Conservation (phyloP, 2,797 vertebrate genomes). For the Bryconaethiops microstoma region DNA sequence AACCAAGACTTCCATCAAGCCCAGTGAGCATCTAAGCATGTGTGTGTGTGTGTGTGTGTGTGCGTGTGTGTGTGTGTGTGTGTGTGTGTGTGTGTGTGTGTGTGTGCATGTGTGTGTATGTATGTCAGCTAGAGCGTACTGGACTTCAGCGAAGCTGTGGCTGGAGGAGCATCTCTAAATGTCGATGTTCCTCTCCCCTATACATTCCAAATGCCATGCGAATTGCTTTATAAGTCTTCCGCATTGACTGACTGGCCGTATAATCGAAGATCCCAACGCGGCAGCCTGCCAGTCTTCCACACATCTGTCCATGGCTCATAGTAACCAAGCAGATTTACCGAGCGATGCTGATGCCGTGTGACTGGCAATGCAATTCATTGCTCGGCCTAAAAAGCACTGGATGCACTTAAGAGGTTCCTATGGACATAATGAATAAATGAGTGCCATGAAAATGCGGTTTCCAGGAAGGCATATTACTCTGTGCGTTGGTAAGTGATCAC, state of each 20-base stretch:
- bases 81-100: slow-evolving; percentile 28
- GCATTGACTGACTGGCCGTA: slow-evolving; percentile 36
- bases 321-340: slow-evolving; percentile 53
- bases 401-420: slow-evolving; percentile 61
- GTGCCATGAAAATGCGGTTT: slow-evolving; percentile 56
- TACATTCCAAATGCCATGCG: slow-evolving; percentile 45
- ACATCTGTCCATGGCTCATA: slow-evolving; percentile 30
- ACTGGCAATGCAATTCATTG: slow-evolving; percentile 60
- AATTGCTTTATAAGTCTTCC: slow-evolving; percentile 46
- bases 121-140: not conserved
- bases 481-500: slow-evolving; percentile 57
- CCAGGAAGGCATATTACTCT: slow-evolving; percentile 54
- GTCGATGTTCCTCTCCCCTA: slow-evolving; percentile 34
- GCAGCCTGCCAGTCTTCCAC: slow-evolving; percentile 24
- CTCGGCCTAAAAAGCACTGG: slow-evolving; percentile 59
- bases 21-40: slow-evolving; percentile 15
- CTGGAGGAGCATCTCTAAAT: slow-evolving; percentile 42
- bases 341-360: slow-evolving; percentile 46
- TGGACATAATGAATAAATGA: slow-evolving; percentile 65
- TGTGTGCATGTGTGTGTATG: too few relatives aligned
- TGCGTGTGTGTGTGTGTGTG: slow-evolving; percentile 20
- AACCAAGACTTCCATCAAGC: slow-evolving; percentile 23
- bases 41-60: slow-evolving; percentile 25
- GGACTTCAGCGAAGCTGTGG: slow-evolving; percentile 26
- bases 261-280: slow-evolving; percentile 23